Conservation (phyloP, 2,888 invertebrate genomes). For the Sipha maydis region DNA sequence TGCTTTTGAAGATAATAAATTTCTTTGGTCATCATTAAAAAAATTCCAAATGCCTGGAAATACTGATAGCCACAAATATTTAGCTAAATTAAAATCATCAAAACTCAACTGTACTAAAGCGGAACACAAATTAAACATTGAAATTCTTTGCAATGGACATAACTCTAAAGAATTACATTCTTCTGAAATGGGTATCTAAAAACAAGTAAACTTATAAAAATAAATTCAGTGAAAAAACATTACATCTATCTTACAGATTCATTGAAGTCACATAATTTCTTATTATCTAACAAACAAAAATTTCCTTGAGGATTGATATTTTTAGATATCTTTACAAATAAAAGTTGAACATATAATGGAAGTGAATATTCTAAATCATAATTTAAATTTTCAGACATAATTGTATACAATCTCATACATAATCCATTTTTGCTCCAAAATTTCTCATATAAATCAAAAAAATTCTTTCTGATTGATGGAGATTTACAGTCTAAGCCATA, state of each 20-base stretch:
- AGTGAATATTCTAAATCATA: slow-evolving; percentile 29
- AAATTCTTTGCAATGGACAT: not conserved
- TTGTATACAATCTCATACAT: slow-evolving; percentile 27
- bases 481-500: slow-evolving; percentile 41
- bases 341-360: slow-evolving; percentile 39
- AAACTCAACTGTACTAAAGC: slow-evolving; percentile 48
- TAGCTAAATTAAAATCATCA: slow-evolving; percentile 29
- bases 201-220: not conserved
- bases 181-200: not conserved
- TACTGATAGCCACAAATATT: slow-evolving; percentile 27
- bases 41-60: slow-evolving; percentile 40
- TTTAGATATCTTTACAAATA: slow-evolving; percentile 30
- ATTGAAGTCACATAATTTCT: not conserved
- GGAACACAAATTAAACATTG: not conserved
- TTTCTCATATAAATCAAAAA: slow-evolving; percentile 19
- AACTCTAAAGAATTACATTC: not conserved
- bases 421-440: slow-evolving; percentile 7
- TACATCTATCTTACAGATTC: not conserved
- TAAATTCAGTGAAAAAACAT: not conserved
- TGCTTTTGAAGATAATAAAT: not conserved
- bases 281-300: slow-evolving; percentile 4
- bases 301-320: slow-evolving; percentile 20
- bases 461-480: slow-evolving; percentile 28
- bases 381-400: slow-evolving; percentile 9
- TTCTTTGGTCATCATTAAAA: slow-evolving; percentile 3